phyloP scores from a whole-genome alignment of 2,888 invertebrate species.

The Anagyrus pseudococci region DNA sequence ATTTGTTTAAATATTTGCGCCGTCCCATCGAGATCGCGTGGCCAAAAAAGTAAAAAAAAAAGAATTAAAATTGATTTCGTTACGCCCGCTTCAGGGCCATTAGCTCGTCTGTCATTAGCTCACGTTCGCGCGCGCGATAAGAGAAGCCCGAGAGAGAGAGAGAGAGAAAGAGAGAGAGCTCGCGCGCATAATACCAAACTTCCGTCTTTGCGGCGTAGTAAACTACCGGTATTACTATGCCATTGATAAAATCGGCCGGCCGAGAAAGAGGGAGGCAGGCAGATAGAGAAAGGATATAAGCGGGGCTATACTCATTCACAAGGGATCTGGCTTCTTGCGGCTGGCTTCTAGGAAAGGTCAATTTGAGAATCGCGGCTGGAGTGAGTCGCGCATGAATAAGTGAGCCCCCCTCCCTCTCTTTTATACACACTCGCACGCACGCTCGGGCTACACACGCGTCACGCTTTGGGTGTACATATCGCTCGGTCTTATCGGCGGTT shows the following conservation, averaged over 20 bases:
- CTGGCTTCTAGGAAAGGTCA: constrained; percentile 33
- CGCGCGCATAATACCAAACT: constrained; percentile 22
- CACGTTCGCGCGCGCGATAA: constrained; percentile 2
- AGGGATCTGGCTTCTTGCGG: constrained; percentile 24
- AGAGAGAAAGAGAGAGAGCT: too few species aligned
- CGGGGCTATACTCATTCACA: constrained; percentile 17
- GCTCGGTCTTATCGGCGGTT: constrained; percentile 21
- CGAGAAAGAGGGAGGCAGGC: not conserved
- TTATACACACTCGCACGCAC: too few species aligned
- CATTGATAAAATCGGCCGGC: constrained; percentile 28
- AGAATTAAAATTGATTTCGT: too few species aligned
- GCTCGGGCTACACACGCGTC: not conserved
- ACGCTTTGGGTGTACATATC: not conserved
- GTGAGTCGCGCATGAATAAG: constrained; percentile 10
- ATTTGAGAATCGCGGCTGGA: constrained; percentile 9
- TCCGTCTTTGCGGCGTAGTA: constrained; percentile 23
- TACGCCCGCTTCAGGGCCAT: too few species aligned
- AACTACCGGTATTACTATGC: not conserved
- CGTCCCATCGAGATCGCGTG: too few species aligned
- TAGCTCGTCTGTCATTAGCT: too few species aligned
- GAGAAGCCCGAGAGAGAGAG: too few species aligned
- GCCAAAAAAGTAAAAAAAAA: too few species aligned
- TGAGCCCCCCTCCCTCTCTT: too few species aligned
- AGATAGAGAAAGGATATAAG: constrained; percentile 6
- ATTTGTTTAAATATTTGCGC: too few species aligned